Evolutionary conservation across 2,797 vertebrate species (phyloP).

Genomic region (Picus viridis): DNA sequence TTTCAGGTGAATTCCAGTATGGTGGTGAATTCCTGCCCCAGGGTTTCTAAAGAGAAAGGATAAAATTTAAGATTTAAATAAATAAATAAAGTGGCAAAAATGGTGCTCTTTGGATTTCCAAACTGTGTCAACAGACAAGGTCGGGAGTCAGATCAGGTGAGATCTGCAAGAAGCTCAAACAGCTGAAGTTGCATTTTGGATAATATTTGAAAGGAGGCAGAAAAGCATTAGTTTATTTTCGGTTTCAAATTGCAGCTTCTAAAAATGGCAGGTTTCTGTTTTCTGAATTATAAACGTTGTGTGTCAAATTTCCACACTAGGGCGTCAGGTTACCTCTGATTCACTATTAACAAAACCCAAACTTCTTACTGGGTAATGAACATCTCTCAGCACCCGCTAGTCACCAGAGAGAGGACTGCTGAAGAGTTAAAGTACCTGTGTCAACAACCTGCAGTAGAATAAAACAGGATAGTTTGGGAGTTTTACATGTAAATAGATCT

Average conservation of each 20-base stretch:
- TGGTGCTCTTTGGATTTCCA: not conserved
- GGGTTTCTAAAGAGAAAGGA: not conserved
- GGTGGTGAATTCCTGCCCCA: not conserved
- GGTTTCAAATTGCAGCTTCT: not conserved
- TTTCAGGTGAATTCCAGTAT: not conserved
- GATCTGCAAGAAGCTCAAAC: not conserved
- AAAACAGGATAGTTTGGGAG: not conserved
- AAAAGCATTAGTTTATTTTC: not conserved
- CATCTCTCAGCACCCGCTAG: not conserved
- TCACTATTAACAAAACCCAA: not conserved
- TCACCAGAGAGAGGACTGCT: not conserved
- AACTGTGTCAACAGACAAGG: not conserved
- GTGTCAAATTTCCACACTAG: not conserved
- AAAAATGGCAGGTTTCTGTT: not conserved
- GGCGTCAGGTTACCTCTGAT: not conserved
- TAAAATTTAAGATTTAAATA: not conserved
- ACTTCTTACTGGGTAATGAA: not conserved
- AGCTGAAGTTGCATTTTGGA: not conserved
- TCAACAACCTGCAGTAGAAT: not conserved
- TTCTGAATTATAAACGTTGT: not conserved
- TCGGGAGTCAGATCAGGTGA: not conserved
- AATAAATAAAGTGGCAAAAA: not conserved
- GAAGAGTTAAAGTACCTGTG: not conserved
- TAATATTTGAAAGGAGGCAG: not conserved
- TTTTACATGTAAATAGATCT: not conserved